A percentile compares a stretch with the other conserved stretches of the same genome.
These are phyloP conservation scores for Pagetopsis macropterus DNA, from an alignment of 2,797 vertebrate species.

Conservation along the genomic window DNA sequence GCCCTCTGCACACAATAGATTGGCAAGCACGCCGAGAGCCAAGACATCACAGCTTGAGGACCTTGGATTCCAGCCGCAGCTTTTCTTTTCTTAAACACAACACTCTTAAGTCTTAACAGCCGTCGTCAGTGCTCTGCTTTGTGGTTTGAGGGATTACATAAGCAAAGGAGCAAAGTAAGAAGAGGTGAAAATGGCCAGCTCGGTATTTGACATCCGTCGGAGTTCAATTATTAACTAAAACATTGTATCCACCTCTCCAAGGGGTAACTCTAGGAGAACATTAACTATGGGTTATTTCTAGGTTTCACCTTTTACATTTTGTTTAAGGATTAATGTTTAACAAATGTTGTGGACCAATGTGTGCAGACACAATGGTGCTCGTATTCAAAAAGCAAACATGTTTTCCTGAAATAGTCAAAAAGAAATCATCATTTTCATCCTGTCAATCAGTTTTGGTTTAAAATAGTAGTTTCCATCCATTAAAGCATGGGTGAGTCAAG, in stretches of 20 bases:
- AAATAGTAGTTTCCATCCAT: not conserved
- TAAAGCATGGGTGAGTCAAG: not conserved
- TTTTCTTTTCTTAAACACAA: slow-evolving; percentile 75
- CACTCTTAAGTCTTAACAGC: slow-evolving; percentile 75
- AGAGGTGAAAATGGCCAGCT: slow-evolving; percentile 46
- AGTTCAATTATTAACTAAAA: slow-evolving; percentile 64
- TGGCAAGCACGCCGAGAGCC: slow-evolving; percentile 69
- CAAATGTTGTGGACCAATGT: not conserved
- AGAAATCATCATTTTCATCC: not conserved
- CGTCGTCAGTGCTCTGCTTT: slow-evolving; percentile 37
- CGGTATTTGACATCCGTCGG: slow-evolving; percentile 38
- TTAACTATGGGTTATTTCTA: slow-evolving; percentile 33
- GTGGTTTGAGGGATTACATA: slow-evolving; percentile 45
- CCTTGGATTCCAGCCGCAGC: slow-evolving; percentile 73
- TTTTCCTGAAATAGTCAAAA: slow-evolving; percentile 2
- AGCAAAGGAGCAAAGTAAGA: slow-evolving; percentile 40
- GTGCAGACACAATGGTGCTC: slow-evolving; percentile 3
- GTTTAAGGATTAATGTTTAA: slow-evolving; percentile 12
- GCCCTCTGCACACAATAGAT: slow-evolving; percentile 78
- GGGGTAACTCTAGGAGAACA: slow-evolving; percentile 30
- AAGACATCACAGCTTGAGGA: slow-evolving; percentile 77
- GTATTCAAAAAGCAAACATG: not conserved
- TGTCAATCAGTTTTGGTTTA: slow-evolving; percentile 6
- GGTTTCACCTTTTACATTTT: slow-evolving; percentile 5
- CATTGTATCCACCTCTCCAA: slow-evolving; percentile 18